Evolutionary conservation across 1,140 invertebrate genomes (phyloP), one percentile per base, ranked within the genome.

Genomic region (Polypedilum vanderplanki): DNA sequence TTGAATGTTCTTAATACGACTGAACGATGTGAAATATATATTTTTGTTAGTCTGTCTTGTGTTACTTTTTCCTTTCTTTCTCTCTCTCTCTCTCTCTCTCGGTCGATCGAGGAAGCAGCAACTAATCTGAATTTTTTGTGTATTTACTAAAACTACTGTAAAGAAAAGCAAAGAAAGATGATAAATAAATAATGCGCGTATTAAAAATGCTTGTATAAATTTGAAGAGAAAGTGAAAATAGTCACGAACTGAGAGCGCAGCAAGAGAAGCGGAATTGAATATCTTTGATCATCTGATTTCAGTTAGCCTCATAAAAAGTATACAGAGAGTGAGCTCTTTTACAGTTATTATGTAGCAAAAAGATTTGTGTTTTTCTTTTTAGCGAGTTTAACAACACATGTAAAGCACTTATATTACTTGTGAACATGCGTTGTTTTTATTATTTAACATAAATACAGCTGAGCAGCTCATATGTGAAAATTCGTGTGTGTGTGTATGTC

Each of bases 231-330:
- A 57, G 46, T 57, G 46, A 57, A 57, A 57, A 57, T 57, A 15
- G 46, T 57, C 46, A 57, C 46, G 46, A 57, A 12, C 15, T n/a
- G n/a, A 57, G 15, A 57, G 4, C 46, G 46, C 24, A 33, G 24
- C 5, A 33, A 33, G 24, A 33, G 24, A 33, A 33, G 24, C 46
- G 46, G 46, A 57, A 12, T 57, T 12, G 15, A 57, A 3, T 57
- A 57, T 57, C 46, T 57, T 57, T 57, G 46, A 57, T 57, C 46
- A 57, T 57, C 46, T 57, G 46, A 57, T 57, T 57, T 57, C 41
- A 41, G 40, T 15, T 46, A 10, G 41, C 41, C 15, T 46, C 7
- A 46, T 46, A 15, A 41, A 41, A 41, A 41, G 15, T 46, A 10
- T 7, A 46, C 15, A n/a, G n/a, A 57, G n/a, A 57, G 12, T n/a